Evolutionary conservation across 1,140 invertebrate species (phyloP).

Genomic region (Drosophila pandora): DNA sequence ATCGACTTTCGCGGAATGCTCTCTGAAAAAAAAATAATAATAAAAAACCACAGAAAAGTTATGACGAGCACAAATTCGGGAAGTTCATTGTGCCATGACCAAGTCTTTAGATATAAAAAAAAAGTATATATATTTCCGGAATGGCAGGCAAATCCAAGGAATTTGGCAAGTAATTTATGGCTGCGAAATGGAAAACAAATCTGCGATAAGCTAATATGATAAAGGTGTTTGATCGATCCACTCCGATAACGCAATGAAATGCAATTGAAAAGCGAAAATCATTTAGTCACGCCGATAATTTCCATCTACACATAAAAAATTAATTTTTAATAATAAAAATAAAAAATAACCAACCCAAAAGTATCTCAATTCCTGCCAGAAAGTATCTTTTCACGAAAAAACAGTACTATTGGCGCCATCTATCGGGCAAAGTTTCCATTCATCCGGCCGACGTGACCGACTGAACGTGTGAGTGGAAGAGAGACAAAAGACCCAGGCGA

Average conservation of each 20-base stretch:
- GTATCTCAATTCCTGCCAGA: no score
- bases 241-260: conserved; percentile 18
- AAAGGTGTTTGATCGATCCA: conserved; percentile 41
- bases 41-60: conserved; percentile 12
- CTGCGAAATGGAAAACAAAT: conserved; percentile 26
- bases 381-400: conserved; percentile 12
- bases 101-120: conserved; percentile 5
- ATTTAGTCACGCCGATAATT: conserved; percentile 8
- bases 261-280: conserved; percentile 41
- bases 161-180: conserved; percentile 44
- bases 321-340: not conserved
- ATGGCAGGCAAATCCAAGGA: conserved; percentile 16
- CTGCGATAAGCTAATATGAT: conserved; percentile 48
- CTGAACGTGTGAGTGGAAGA: conserved; percentile 3
- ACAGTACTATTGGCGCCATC: conserved; percentile 55
- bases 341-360: not conserved
- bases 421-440: conserved; percentile 44
- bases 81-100: conserved; percentile 30
- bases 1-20: conserved; percentile 46
- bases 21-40: not conserved
- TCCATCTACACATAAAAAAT: not conserved
- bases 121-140: conserved; percentile 20
- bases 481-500: conserved; percentile 3
- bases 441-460: conserved; percentile 22
- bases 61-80: conserved; percentile 40